Base-by-base conservation (phyloP, 2,113 vertebrate genomes). In the Lepisosteus oculatus region DNA sequence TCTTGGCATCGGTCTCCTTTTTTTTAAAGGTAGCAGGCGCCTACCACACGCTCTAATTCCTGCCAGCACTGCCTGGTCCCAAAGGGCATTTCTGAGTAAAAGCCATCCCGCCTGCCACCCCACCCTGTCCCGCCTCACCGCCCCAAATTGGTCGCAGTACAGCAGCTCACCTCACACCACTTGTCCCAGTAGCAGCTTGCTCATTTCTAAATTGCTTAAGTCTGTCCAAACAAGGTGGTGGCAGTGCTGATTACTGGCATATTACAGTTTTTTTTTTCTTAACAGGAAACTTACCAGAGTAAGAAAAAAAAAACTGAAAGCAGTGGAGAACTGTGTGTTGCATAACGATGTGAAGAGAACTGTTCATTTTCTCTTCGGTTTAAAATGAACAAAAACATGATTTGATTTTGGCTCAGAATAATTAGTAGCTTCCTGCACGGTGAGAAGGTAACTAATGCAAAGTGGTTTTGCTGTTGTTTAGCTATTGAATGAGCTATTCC, bases 231-330 rank as follows among this genome's bases (percentile, higher is more conserved):
- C 86, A 90, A 81, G 84, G 77, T 74, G 79, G 70, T 72, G 43
- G 57, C 82, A 89, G 88, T 90, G 88, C 88, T 91, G 83, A 89
- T 87, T 88, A 76, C 85, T 81, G 75, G 80, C 76, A 87, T 87
- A 86, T 79, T 72, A 71, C 78, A 85, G 66, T 69, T 78, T 76
- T 4, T 9, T 70, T 55, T 55, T 67, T 59, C 61, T 8, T 65
- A 75, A 76, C 29, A 67, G 72, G 74, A 72, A 70, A 68, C 14
- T 13, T 71, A 76, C 78, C 78, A 57, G 73, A 76, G 79, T 71
- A 79, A 75, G 3, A 47, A 76, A 76, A 69, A 76, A 69, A 76
- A 74, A 42, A 12, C 2, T 43, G 57, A 73, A 73, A 75, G 73
- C 66, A 81, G 73, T 76, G 74, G 74, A 54, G 66, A 41, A 63